A percentile compares a stretch with the other conserved stretches of the same genome.
Evolutionary conservation across 1,140 invertebrate genomes (phyloP).

Genomic region (Drosophila bocqueti): DNA sequence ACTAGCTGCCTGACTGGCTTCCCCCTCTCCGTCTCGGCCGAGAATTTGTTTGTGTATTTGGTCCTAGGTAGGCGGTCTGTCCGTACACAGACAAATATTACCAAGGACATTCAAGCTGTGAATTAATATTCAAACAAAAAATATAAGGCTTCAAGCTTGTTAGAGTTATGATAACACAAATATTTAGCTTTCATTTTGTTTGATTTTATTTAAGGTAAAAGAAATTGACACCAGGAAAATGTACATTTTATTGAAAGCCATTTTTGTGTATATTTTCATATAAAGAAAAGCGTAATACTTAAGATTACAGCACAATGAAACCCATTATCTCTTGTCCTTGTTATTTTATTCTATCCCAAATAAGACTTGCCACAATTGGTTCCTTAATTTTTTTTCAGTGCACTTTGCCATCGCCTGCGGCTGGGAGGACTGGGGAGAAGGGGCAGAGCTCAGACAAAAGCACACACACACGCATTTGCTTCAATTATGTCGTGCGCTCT

Average conservation of each 20-base stretch:
- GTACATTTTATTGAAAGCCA: background rate
- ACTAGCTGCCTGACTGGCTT: slow-evolving; percentile 28
- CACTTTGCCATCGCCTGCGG: slow-evolving; percentile 26
- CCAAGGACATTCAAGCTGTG: background rate
- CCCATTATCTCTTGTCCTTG: background rate
- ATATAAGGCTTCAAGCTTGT: background rate
- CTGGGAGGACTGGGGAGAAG: background rate
- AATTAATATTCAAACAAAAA: background rate
- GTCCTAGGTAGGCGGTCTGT: slow-evolving; percentile 34
- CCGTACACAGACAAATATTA: slow-evolving; percentile 1
- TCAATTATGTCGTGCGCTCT: slow-evolving; percentile 75
- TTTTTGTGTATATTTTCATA: background rate
- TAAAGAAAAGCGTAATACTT: background rate
- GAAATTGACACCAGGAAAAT: background rate
- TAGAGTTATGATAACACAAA: background rate
- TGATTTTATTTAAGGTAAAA: background rate
- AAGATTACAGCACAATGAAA: background rate
- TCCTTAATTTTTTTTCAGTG: slow-evolving; percentile 13
- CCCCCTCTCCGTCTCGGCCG: slow-evolving; percentile 11
- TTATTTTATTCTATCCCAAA: background rate
- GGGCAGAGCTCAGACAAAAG: slow-evolving; percentile 38
- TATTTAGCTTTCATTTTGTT: background rate
- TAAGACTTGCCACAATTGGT: background rate
- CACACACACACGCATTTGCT: slow-evolving; percentile 49
- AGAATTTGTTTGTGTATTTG: slow-evolving; percentile 37